Base-by-base conservation (phyloP, 2,113 vertebrate genomes). In the Uria lomvia region DNA sequence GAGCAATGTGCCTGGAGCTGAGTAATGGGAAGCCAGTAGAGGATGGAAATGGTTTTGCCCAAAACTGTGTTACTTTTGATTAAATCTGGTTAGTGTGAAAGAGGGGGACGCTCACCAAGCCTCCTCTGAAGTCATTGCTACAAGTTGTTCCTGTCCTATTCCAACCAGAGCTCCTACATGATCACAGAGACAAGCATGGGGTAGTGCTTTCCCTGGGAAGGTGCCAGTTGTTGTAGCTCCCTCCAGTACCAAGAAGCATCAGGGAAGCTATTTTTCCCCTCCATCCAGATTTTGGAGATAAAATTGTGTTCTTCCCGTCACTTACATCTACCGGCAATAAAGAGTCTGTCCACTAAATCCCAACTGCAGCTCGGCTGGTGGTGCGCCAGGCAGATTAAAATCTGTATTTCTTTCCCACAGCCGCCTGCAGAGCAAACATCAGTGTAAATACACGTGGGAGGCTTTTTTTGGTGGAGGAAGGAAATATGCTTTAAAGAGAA, bases 321-420 rank as follows among this genome's bases (percentile, higher is more conserved):
- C 22, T 38, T 68, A 43, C 29, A 58, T 68, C 40, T 85, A 76
- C 45, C 42, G 68, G 45, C 58, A 86, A 4, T 88, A 68, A 66
- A 60, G 83, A 74, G 36, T 36, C 30, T 72, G 49, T 82, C 78
- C 58, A 11, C 81, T 88, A 68, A 94, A 90, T 90, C 74, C 65
- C 77, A 65, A n/a, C 36, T 92, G 66, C 52, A 85, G 74, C 80
- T 93, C 12, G 2, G 52, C 68, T 89, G 86, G 56, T 95, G 76
- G 34, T 89, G 29, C 3, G 4, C 30, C 43, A 93, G 32, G 20
- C 52, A 88, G 49, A 90, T 93, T 62, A 95, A 94, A 93, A 86
- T 96, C 87, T 78, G 1, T 78, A 4, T 95, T 86, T 93, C 93
- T 96, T 93, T 94, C 45, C 81, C 62, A 85, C 56, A 85, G 81